These are phyloP conservation scores for Rhombomys opimus DNA, from an alignment of 2,113 vertebrate genomes.

Conservation along the genomic window DNA sequence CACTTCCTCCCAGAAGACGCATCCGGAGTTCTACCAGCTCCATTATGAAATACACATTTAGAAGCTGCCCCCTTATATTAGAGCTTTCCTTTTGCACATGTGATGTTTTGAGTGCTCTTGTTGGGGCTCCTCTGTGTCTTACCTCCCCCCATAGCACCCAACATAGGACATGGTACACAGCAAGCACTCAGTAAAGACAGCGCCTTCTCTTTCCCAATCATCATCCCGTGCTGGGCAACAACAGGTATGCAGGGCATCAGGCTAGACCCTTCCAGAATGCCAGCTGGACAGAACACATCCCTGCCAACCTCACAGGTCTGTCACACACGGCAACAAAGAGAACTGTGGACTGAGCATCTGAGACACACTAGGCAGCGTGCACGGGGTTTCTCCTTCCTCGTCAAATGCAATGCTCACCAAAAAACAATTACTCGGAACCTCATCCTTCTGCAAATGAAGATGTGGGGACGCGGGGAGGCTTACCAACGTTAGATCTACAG, in stretches of 20 bases:
- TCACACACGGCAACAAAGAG: neutral
- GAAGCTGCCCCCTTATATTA: neutral
- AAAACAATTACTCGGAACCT: neutral
- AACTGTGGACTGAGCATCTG: neutral
- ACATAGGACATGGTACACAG: neutral
- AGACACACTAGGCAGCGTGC: neutral
- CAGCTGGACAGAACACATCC: neutral
- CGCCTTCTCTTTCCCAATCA: neutral
- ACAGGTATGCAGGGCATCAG: neutral
- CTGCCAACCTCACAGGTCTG: neutral
- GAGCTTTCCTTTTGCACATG: slow-evolving; percentile 5
- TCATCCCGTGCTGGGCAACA: neutral
- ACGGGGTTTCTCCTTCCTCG: neutral
- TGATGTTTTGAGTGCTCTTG: neutral
- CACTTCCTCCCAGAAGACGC: slow-evolving; percentile 64
- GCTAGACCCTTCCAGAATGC: neutral
- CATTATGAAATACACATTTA: slow-evolving; percentile 37
- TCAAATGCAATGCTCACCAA: neutral
- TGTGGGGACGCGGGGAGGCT: too few species aligned
- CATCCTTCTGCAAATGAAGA: neutral
- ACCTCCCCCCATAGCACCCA: neutral
- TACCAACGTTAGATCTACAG: neutral
- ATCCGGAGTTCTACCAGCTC: neutral
- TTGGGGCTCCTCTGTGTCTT: neutral
- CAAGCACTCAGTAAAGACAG: neutral